Base-by-base conservation (phyloP, 2,888 invertebrate genomes). In the Eristalis tenax region DNA sequence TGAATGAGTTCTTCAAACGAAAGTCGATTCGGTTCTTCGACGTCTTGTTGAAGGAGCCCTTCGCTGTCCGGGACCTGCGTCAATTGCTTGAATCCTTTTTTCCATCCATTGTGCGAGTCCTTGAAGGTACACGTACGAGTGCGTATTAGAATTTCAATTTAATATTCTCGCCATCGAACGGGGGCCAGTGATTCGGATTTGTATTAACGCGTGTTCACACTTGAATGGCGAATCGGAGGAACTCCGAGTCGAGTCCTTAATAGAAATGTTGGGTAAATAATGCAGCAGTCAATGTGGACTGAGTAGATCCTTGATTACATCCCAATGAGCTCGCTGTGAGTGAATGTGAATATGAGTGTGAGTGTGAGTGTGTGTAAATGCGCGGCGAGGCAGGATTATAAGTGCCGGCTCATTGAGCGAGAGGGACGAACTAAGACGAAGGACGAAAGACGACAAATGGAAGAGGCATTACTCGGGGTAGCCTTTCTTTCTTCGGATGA, bases 181-280 rank as follows among this genome's bases (percentile, higher is more conserved):
- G 65, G 35, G 69, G 61, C 65, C 69, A 77, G 59, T 73, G 76
- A 76, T 87, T 87, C 83, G 74, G 76, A 76, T 87, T 87, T 88
- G 74, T 70, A 69, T 84, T 88, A 89, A 86, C 89, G 89, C 90
- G 90, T 90, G 90, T 89, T 89, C 89, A 89, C 89, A 90, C 90
- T 90, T 89, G 83, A 88, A 70, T 75, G 74, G 77, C 77, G 68
- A 88, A 85, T 85, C 70, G 26, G 28, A 70, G 59, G 65, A 84
- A 77, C 76, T 70, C 32, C 68, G 56, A 81, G 61, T 68, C 74
- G 35, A 75, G 83, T 86, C 83, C 83, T 87, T 87, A 83, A 87
- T 87, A 66, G 87, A 80, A 76, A 88, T 84, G 88, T 88, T 88
- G 84, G 81, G 88, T 88, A 88, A 88, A 88, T 88, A 88, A 70